Evolutionary conservation across 2,113 vertebrate genomes (phyloP).

Genomic region (Orthonyx spaldingii): DNA sequence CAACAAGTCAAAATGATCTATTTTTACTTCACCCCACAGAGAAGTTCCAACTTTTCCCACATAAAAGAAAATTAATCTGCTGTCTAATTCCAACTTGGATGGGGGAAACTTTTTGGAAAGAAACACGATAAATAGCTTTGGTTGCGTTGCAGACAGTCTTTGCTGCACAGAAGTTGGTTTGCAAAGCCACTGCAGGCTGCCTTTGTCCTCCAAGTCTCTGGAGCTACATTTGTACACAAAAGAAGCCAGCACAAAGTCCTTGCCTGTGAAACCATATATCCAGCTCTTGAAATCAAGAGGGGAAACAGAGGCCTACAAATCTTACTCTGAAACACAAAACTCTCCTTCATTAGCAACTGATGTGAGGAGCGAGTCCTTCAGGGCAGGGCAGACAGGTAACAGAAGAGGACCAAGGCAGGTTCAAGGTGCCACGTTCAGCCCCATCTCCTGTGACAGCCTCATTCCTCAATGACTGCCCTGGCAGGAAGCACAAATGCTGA

Average conservation of each 20-base stretch:
- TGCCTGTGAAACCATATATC: background rate
- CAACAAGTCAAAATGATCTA: background rate
- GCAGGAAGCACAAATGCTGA: background rate
- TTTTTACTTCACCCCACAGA: background rate
- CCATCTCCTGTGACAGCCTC: rapidly evolving
- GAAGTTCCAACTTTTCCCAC: background rate
- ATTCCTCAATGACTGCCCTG: background rate
- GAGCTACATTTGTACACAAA: background rate
- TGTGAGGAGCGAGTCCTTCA: background rate
- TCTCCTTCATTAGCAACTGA: background rate
- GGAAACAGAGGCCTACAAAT: background rate
- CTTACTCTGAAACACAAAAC: background rate
- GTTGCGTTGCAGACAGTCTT: background rate
- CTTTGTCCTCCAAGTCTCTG: background rate
- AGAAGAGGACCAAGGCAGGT: background rate
- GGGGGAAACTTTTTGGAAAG: background rate
- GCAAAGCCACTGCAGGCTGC: background rate
- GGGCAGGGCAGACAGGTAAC: background rate
- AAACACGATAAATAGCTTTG: background rate
- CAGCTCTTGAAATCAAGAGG: background rate
- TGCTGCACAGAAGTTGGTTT: background rate
- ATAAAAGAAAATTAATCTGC: background rate
- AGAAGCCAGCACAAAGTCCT: background rate
- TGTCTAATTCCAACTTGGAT: background rate
- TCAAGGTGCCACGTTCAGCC: background rate